phyloP scores from a whole-genome alignment of 2,113 vertebrate species.

The Atherinomorus stipes region DNA sequence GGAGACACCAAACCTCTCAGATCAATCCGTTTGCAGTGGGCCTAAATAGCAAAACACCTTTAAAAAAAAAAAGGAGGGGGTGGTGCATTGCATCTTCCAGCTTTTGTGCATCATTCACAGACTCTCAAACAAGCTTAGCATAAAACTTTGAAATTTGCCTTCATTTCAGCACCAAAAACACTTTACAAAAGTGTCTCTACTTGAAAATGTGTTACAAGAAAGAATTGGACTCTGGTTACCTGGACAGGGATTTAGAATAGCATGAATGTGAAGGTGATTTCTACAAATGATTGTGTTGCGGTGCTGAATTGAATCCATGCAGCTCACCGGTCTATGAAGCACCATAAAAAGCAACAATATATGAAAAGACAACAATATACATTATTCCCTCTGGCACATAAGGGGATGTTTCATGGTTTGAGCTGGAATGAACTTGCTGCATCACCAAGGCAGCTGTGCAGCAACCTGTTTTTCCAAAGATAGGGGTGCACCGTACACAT shows the following conservation, averaged over 20 bases:
- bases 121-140: neutral
- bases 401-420: no score
- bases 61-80: no score
- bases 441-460: neutral
- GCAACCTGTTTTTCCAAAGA: neutral
- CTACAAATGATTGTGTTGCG: neutral
- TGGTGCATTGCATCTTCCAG: slow-evolving; percentile 4
- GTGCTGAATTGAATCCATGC: neutral
- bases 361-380: neutral
- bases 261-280: neutral
- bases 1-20: slow-evolving; percentile 34
- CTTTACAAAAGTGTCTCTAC: neutral
- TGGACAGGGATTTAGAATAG: neutral
- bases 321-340: neutral
- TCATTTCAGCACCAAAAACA: neutral
- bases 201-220: neutral
- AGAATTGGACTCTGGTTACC: neutral
- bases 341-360: neutral
- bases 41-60: neutral
- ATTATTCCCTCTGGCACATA: neutral
- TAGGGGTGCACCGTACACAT: no score
- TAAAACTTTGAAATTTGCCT: neutral
- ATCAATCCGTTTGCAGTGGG: neutral
- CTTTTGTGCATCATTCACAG: neutral
- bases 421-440: neutral